phyloP scores from a whole-genome alignment of 2,888 invertebrate species.

The Drosophila peninsularis region DNA sequence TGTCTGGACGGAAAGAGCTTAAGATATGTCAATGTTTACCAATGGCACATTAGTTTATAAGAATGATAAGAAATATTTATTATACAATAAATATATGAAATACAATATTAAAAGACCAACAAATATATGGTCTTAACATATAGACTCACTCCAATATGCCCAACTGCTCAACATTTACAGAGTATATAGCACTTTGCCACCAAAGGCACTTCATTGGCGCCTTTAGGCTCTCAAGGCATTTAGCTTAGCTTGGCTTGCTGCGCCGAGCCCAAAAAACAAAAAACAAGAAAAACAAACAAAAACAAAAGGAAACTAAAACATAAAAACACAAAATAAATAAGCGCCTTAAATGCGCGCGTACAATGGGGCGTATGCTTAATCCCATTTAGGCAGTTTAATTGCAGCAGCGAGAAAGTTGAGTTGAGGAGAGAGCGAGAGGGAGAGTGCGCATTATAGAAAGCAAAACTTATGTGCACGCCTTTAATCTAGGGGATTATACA shows the following conservation, averaged over 20 bases:
- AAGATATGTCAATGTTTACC: neutral
- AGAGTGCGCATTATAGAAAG: neutral
- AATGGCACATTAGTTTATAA: neutral
- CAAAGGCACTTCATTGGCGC: constrained; percentile 19
- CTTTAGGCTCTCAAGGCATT: constrained; percentile 7
- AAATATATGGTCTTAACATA: too few relatives aligned
- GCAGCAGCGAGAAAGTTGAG: constrained; percentile 25
- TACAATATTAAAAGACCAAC: neutral
- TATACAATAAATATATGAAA: neutral
- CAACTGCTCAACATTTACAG: neutral
- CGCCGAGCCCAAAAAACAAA: constrained; percentile 3
- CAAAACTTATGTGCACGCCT: constrained; percentile 47
- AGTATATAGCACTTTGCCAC: constrained; percentile 1
- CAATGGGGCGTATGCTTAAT: constrained; percentile 71
- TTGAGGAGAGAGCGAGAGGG: neutral
- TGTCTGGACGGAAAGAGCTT: neutral
- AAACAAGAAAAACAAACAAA: constrained; percentile 6
- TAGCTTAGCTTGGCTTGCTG: constrained; percentile 16
- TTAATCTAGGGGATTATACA: constrained; percentile 34
- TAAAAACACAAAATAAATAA: constrained; percentile 39
- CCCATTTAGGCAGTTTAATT: constrained; percentile 73
- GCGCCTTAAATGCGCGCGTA: constrained; percentile 63
- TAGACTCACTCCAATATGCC: neutral
- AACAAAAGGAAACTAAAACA: constrained; percentile 20
- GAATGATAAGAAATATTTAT: too few relatives aligned